Conservation (phyloP, 2,113 vertebrate genomes). For the Hydropotes inermis region DNA sequence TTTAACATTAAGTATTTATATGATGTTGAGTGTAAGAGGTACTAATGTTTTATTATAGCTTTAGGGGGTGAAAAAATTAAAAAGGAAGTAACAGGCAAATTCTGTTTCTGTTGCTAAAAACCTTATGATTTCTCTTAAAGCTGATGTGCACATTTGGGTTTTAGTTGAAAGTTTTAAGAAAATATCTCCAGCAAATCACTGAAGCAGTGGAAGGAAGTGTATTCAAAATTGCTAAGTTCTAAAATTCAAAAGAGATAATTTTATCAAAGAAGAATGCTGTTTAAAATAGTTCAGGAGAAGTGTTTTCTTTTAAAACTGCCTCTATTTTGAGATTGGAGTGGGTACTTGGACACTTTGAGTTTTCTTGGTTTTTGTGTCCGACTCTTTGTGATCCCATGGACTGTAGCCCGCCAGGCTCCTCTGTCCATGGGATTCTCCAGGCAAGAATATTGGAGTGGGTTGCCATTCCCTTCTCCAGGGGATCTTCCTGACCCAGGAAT, state of each 20-base stretch:
- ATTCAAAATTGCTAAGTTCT: constrained; percentile 39
- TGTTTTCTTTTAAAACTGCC: neutral
- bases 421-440: neutral
- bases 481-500: neutral
- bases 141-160: neutral
- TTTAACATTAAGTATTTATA: constrained; percentile 35
- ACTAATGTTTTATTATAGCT: constrained; percentile 35
- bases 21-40: constrained; percentile 14
- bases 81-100: neutral
- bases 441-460: neutral
- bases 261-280: constrained; percentile 40
- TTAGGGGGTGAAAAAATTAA: constrained; percentile 6
- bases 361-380: constrained; percentile 14
- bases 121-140: constrained; percentile 40
- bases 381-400: neutral
- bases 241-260: constrained; percentile 14
- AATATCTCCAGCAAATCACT: neutral
- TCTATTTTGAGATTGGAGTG: constrained; percentile 4
- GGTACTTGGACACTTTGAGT: neutral
- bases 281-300: neutral
- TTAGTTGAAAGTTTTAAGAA: constrained; percentile 52
- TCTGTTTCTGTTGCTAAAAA: constrained; percentile 30
- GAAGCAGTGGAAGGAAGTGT: neutral
- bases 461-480: neutral
- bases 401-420: neutral